Evolutionary conservation across 2,797 vertebrate genomes (phyloP), one percentile per base, ranked within the genome.

Genomic region (Menidia menidia): DNA sequence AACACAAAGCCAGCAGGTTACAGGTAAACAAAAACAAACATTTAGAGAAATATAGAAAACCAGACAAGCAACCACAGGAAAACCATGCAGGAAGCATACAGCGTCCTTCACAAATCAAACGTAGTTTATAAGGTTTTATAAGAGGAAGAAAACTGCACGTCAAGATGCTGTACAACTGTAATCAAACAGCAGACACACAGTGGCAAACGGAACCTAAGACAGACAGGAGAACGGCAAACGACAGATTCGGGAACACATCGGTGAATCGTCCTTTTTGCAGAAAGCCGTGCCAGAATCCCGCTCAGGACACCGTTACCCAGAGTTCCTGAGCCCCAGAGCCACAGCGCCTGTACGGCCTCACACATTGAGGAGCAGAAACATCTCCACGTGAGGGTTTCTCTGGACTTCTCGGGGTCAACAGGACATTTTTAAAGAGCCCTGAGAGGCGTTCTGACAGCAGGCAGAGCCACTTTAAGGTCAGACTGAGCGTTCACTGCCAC

Each of bases 1-100:
- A 16, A 56, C 56, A 79, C 51, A 80, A 74, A 81, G 68, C 71
- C 55, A 64, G 54, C 65, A 42, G 57, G 57, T 70, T 67, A 82
- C 54, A 59, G 30, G 18, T n/a, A 59, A 64, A 73, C 31, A 69
- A 78, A 83, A 80, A 60, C 43, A 15, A 65, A 77, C 30, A 4
- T 68, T 77, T 30, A 58, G 50, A 73, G 54, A 33, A 57, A 72
- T 25, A 55, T 19, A 85, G 35, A 85, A 42, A 86, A 72, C 47
- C 11, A 31, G 57, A 77, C 64, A 52, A 65, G 76, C 65, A 54
- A 53, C 64, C 71, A 86, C 75, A 73, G 68, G 54, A 52, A 74
- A 81, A 77, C 42, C 83, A 85, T 87, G 84, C 90, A 84, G 68
- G 72, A 78, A 80, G 66, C 50, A 3, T 11, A 10, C 53, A 41